A percentile compares a stretch with the other conserved stretches of the same genome.
These are phyloP conservation scores for Tridacna crocea DNA, from an alignment of 2,888 invertebrate species.

Conservation along the genomic window DNA sequence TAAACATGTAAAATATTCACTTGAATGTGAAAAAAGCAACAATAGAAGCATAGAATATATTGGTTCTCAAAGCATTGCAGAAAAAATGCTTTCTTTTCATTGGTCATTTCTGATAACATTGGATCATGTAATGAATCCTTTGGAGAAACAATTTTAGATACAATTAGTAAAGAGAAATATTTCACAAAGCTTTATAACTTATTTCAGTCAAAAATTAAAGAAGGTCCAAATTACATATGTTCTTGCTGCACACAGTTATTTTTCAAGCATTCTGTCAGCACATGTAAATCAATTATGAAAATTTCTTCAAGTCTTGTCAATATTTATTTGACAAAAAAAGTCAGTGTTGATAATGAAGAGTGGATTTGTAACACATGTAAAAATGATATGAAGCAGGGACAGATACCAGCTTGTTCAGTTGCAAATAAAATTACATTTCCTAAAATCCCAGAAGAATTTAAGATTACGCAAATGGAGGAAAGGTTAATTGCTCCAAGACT, in stretches of 20 bases:
- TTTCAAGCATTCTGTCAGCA: not conserved
- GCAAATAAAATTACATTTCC: constrained; percentile 49
- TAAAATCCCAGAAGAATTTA: constrained; percentile 36
- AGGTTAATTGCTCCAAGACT: constrained; percentile 79
- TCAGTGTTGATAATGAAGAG: constrained; percentile 20
- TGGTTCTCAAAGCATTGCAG: not conserved
- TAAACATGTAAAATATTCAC: too few relatives aligned
- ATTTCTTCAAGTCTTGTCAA: not conserved
- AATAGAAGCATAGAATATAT: not conserved
- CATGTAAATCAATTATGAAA: not conserved
- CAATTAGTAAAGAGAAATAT: too few relatives aligned
- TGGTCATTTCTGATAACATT: too few relatives aligned
- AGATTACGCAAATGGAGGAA: constrained; percentile 76
- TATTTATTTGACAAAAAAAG: not conserved
- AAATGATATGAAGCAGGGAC: constrained; percentile 11
- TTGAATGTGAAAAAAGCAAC: too few relatives aligned
- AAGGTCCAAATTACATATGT: not conserved
- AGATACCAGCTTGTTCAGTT: constrained; percentile 45
- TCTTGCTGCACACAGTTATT: not conserved
- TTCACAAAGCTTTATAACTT: not conserved
- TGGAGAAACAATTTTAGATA: too few relatives aligned
- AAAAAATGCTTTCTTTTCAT: too few relatives aligned
- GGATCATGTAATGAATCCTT: too few relatives aligned
- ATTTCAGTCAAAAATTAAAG: not conserved
- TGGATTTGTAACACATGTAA: constrained; percentile 46